Base-by-base conservation (phyloP, 2,888 invertebrate species). In the Agrotis exclamationis region DNA sequence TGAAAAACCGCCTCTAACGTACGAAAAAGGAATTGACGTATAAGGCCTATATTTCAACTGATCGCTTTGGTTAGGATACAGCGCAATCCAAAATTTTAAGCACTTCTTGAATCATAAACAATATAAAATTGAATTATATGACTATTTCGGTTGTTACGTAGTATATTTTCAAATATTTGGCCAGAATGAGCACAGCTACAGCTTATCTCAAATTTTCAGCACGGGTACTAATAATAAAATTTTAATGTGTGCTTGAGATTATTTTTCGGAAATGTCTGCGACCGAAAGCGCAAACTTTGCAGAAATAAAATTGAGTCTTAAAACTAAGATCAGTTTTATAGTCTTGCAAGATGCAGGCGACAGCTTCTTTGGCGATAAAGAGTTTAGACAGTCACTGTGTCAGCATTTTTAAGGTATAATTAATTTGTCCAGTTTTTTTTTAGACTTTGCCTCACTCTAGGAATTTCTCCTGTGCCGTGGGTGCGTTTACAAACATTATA, bases 181-280 rank as follows among this genome's bases (percentile, higher is more conserved):
- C 48, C 14, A 54, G 53, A 14, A 33, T 22, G 39, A 76, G 39
- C 50, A 69, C 22, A 47, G 11, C 28, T 28, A 56, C 33, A 2
- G 50, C 56, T 75, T 75, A 63, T 71, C 71, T 70, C 47, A 50
- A 70, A 60, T 59, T 57, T 76, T 64, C 69, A 78, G 76, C 57
- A 62, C 62, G 18, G 50, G 44, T 11, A 75, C 44, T 79, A 48
- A 60, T 75, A 75, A 76, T 80, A 80, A 78, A 78, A 80, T 63
- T 78, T 78, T 70, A 66, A 80, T 65, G 70, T 59, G 64, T 74
- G 56, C 75, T 64, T 28, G 53, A 77, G 57, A 80, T 80, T 75
- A 78, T 80, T 80, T 78, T 80, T 64, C 64, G 14, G n/a, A 68
- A 62, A 56, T 66, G 50, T 62, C 53, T 64, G 60, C 54, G 53